These are phyloP conservation scores for Chaenodraco wilsoni DNA, from an alignment of 2,797 vertebrate species.

Conservation along the genomic window DNA sequence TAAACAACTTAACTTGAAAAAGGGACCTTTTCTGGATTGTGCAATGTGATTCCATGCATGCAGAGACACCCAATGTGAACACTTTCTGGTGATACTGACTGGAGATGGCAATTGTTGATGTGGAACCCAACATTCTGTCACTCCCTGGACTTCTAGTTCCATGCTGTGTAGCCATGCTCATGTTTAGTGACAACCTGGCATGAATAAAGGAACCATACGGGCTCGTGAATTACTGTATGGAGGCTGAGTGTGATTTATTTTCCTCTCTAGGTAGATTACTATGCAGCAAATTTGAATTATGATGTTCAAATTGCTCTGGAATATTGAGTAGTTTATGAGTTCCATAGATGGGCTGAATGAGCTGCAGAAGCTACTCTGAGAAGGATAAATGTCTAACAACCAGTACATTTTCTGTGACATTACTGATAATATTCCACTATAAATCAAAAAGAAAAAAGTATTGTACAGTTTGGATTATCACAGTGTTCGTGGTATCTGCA, in stretches of 20 bases:
- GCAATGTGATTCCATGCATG: background rate
- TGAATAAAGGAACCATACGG: slow-evolving; percentile 23
- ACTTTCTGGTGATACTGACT: slow-evolving; percentile 25
- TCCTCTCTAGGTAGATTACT: slow-evolving; percentile 54
- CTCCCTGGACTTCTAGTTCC: slow-evolving; percentile 50
- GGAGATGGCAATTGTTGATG: slow-evolving; percentile 45
- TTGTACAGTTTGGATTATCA: slow-evolving; percentile 18
- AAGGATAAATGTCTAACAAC: slow-evolving; percentile 42
- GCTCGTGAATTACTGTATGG: slow-evolving; percentile 22
- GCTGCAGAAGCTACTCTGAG: slow-evolving; percentile 22
- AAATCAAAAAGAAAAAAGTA: slow-evolving; percentile 37
- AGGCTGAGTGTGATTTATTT: slow-evolving; percentile 54
- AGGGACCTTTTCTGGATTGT: background rate
- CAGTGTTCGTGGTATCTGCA: slow-evolving; percentile 19
- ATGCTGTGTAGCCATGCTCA: slow-evolving; percentile 30
- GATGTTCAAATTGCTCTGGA: slow-evolving; percentile 46
- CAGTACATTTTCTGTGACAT: slow-evolving; percentile 42
- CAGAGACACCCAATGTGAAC: slow-evolving; percentile 3
- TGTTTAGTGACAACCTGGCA: slow-evolving; percentile 28
- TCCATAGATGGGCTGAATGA: slow-evolving; percentile 35
- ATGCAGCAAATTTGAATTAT: slow-evolving; percentile 65
- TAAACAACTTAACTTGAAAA: slow-evolving; percentile 5
- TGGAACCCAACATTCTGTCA: slow-evolving; percentile 43
- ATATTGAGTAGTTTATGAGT: slow-evolving; percentile 60
- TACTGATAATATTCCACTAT: slow-evolving; percentile 50